Conservation (phyloP, 2,888 invertebrate genomes). For the Polymixis flavicincta region DNA sequence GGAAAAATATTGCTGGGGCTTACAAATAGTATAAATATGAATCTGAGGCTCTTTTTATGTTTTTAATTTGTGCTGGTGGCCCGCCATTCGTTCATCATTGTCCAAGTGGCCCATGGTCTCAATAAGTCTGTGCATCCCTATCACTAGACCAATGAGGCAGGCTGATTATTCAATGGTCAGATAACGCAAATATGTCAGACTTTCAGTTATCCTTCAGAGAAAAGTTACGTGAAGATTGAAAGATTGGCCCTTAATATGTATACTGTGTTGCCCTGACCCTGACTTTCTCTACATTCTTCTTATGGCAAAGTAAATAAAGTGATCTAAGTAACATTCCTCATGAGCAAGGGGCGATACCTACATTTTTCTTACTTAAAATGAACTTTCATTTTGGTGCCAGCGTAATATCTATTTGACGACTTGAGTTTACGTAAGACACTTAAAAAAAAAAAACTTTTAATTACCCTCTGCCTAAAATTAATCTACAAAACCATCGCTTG, state of each 20-base stretch:
- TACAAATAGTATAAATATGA: too few relatives aligned
- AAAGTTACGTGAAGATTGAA: background rate
- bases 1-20: too few relatives aligned
- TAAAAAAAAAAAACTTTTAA: constrained; percentile 1
- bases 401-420: constrained; percentile 11
- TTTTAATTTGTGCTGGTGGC: too few relatives aligned
- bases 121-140: too few relatives aligned
- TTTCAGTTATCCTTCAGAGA: background rate
- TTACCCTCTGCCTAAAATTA: constrained; percentile 21
- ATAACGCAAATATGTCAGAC: background rate
- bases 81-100: too few relatives aligned
- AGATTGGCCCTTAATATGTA: background rate
- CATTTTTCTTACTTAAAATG: constrained; percentile 17
- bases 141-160: background rate
- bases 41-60: too few relatives aligned
- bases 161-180: background rate
- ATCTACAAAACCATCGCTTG: constrained; percentile 20
- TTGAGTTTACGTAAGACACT: constrained; percentile 33
- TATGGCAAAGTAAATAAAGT: constrained; percentile 10
- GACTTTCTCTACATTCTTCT: constrained; percentile 26
- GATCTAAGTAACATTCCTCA: background rate
- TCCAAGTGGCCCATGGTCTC: too few relatives aligned
- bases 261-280: background rate
- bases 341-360: constrained; percentile 20
- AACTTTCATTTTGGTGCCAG: constrained; percentile 42